Conservation (phyloP, 2,113 vertebrate genomes). For the Zosterops lateralis region DNA sequence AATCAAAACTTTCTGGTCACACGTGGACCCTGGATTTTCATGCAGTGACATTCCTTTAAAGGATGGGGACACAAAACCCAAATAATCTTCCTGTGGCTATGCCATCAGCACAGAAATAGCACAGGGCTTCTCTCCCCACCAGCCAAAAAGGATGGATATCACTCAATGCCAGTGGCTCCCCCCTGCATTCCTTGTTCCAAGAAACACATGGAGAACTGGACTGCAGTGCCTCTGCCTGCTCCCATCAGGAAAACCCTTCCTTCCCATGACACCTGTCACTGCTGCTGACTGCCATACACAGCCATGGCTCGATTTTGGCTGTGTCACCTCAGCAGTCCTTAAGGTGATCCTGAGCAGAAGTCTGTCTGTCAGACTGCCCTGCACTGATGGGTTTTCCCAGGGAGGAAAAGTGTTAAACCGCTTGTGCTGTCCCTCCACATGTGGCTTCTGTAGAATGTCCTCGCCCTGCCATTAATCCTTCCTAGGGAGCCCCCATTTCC, state of each 20-base stretch:
- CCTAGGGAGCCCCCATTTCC: background rate
- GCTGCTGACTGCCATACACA: fast-evolving
- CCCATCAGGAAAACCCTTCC: background rate
- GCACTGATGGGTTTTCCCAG: background rate
- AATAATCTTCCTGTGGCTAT: background rate
- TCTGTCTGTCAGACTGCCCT: background rate
- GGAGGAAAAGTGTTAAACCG: background rate
- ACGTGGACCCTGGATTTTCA: background rate
- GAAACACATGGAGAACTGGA: background rate
- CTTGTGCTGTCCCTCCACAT: fast-evolving
- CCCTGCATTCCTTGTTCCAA: background rate
- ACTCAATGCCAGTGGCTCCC: background rate
- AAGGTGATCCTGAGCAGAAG: background rate
- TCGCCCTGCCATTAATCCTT: background rate
- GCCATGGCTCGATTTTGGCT: fast-evolving
- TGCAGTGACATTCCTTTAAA: background rate
- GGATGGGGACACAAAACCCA: background rate
- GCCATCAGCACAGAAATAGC: background rate
- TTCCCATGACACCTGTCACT: fast-evolving
- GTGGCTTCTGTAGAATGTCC: background rate
- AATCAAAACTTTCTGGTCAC: background rate
- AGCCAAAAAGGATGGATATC: background rate
- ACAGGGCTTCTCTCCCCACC: background rate
- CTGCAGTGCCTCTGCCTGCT: background rate
- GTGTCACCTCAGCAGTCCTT: background rate